Conservation (phyloP, 2,888 invertebrate genomes). For the Dascillus cervinus region DNA sequence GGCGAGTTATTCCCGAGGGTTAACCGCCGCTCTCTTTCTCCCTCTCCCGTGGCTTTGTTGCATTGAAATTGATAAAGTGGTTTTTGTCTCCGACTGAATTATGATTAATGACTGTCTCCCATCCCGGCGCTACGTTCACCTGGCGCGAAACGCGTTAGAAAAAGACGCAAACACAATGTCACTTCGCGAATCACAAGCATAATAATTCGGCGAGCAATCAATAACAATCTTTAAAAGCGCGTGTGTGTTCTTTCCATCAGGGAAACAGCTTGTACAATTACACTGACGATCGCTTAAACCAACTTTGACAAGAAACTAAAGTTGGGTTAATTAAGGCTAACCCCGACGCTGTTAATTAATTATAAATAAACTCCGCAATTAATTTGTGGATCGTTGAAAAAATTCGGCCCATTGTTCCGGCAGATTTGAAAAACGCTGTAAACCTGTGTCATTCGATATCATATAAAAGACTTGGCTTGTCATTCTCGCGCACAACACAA, state of each 20-base stretch:
- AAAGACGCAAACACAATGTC: conserved; percentile 9
- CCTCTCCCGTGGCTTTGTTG: conserved; percentile 21
- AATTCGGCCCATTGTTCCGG: too few species aligned
- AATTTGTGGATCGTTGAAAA: too few species aligned
- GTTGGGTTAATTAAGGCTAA: conserved; percentile 11
- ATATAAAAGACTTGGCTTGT: too few species aligned
- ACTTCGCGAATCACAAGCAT: conserved; percentile 7
- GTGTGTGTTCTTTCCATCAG: conserved; percentile 18
- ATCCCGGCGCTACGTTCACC: conserved; percentile 3
- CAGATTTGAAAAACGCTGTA: too few species aligned
- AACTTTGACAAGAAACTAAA: conserved; percentile 12
- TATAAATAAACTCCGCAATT: conserved; percentile 5
- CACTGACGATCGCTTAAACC: conserved; percentile 15
- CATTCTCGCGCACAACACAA: too few species aligned
- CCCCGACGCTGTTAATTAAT: too few species aligned
- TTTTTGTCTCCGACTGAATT: conserved; percentile 30
- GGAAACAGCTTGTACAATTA: conserved; percentile 17
- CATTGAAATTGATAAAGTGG: conserved; percentile 32
- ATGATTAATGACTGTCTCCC: conserved; percentile 18
- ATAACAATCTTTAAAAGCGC: conserved; percentile 15
- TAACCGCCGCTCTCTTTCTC: conserved; percentile 12
- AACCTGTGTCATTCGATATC: too few species aligned
- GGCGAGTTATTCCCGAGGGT: conserved; percentile 16
- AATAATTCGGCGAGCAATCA: conserved; percentile 14
- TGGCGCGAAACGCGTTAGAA: conserved; percentile 3